Evolutionary conservation across 2,888 invertebrate genomes (phyloP), one percentile per base, ranked within the genome.

Genomic region (Mythimna lalbum): DNA sequence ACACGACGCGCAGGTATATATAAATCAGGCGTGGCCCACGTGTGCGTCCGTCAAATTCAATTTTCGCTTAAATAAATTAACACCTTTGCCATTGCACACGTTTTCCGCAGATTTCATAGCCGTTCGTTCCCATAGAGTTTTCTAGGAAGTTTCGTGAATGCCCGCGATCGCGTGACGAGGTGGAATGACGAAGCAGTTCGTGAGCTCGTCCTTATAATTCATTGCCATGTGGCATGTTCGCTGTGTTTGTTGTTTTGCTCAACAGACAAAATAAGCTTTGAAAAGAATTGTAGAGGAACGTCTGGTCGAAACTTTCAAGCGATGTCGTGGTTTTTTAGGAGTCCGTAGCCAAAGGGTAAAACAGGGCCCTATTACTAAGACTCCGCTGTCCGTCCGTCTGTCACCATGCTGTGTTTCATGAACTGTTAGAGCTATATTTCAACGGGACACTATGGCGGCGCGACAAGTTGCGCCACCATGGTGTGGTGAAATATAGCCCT

Each of bases 161-260:
- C 63, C 52, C 70, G 27, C 14, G 62, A 72, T 87, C 80, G 87
- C 88, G 88, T 87, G 88, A 76, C 80, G 61, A 64, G 67, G 33
- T 50, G 36, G 68, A 71, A 82, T 80, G 84, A 80, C 80, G 61
- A 73, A 75, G 78, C 59, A 62, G 66, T 67, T 82, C 83, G 86
- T 87, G 86, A 69, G 77, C 83, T 78, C 77, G 60, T 77, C 71
- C 76, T 67, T 74, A 84, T 88, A 86, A 86, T 84, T 88, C 87
- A 89, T 83, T 83, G 87, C 83, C 81, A 80, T 69, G 72, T 83
- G 68, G 73, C 84, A 82, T 80, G 84, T 80, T 74, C 66, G 74
- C 64, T 81, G 81, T 82, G 81, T 82, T 86, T 82, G 77, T 86
- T 81, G 78, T 83, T 85, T 69, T 71, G 65, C 63, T 31, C n/a